Base-by-base conservation (phyloP, 2,113 vertebrate species). In the Porphyrio hochstetteri region DNA sequence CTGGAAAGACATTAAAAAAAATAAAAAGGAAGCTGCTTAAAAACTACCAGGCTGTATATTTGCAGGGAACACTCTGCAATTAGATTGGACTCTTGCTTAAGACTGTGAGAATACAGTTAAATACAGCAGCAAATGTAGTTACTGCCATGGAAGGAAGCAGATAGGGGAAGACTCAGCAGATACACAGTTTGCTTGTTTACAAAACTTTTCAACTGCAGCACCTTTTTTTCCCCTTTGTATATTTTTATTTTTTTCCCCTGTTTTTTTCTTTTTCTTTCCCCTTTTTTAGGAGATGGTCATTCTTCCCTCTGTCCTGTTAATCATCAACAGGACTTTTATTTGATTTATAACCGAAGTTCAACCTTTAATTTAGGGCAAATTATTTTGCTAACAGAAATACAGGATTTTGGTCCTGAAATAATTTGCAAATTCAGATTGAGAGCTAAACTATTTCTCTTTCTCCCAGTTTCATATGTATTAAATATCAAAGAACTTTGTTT, bases 401-500 rank as follows among this genome's bases (percentile, higher is more conserved):
- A 27, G 3, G 16, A n/a, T 0, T 50, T 56, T 64, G 36, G 4
- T 38, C 23, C 7, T 64, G 28, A 76, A 79, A 63, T 82, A 28
- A 67, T 46, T 50, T 11, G 5, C 15, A 64, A 88, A 82, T 35
- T 71, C 16, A 68, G 40, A 31, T 28, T 19, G 53, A 79, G 9
- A 5, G 16, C 0, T 3, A 27, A 75, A 33, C 3, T 35, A 3
- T 8, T 16, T 24, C 8, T 2, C 0, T 1, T 3, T 9, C 6
- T 9, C 1, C 10, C 11, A 11, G 1, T 60, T 36, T 86, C 4
- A 16, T 52, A 21, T 28, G 5, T 35, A 13, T 79, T 14, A 75
- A 79, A 28, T 27, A 29, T n/a, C 16, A 79, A 59, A 44, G 2
- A 2, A 10, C 1, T 82, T 90, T 68, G 8, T 14, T 71, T 61